A percentile compares a stretch with the other conserved stretches of the same genome.
Evolutionary conservation across 2,888 invertebrate species (phyloP).

Genomic region (Apeira syringaria): DNA sequence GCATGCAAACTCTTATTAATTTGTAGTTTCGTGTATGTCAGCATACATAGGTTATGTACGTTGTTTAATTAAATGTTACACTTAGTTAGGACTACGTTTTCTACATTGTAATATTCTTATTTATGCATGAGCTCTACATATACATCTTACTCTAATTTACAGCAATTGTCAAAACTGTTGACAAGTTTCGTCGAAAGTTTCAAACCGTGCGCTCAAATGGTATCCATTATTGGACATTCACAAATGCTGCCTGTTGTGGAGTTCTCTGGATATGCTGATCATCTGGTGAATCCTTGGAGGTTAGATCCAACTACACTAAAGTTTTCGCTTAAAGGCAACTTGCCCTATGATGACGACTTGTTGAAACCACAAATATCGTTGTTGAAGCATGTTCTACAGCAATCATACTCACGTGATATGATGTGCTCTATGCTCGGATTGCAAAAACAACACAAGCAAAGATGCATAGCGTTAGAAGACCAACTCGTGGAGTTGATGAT

Average conservation of each 20-base stretch:
- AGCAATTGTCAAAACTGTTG: conserved; percentile 93
- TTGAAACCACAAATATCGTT: conserved; percentile 94
- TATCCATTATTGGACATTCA: conserved; percentile 94
- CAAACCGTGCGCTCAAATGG: conserved; percentile 97
- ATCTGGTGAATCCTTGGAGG: conserved; percentile 96
- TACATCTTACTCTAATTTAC: conserved; percentile 50
- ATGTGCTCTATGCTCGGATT: conserved; percentile 97
- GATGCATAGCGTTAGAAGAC: conserved; percentile 95
- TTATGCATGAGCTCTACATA: too few relatives aligned
- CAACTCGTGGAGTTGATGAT: conserved; percentile 96
- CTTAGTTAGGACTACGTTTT: too few relatives aligned
- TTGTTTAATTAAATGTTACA: too few relatives aligned
- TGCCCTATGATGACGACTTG: conserved; percentile 95
- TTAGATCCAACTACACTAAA: conserved; percentile 92
- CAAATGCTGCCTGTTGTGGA: conserved; percentile 97
- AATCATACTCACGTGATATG: conserved; percentile 98
- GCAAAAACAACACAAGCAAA: conserved; percentile 95
- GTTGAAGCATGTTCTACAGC: conserved; percentile 94
- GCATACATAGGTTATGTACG: too few relatives aligned
- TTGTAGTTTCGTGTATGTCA: too few relatives aligned
- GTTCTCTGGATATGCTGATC: conserved; percentile 95
- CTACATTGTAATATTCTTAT: too few relatives aligned
- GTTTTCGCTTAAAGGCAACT: conserved; percentile 85
- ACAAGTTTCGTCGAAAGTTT: conserved; percentile 97
- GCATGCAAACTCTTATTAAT: too few relatives aligned